Evolutionary conservation across 2,888 invertebrate genomes (phyloP), one percentile per base, ranked within the genome.

Genomic region (Brachyptera putata): DNA sequence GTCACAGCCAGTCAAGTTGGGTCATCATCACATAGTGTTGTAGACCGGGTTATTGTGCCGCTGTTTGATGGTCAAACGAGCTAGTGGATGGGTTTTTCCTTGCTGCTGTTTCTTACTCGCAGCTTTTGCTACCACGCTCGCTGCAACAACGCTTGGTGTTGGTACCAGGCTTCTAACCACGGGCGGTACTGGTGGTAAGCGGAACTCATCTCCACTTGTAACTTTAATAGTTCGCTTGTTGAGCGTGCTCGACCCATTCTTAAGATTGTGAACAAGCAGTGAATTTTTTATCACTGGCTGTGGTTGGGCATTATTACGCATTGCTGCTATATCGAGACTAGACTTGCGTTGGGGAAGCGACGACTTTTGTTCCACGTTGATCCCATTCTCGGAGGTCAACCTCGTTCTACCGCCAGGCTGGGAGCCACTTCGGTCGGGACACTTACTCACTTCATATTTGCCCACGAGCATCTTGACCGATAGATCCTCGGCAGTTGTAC

Each of bases 1-100:
- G 36, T 53, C 59, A 59, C 59, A 59, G 58, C 58, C 59, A 30
- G 43, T 39, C 49, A n/a, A n/a, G n/a, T n/a, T n/a, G n/a, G n/a
- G n/a, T n/a, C n/a, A n/a, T n/a, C n/a, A n/a, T 86, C 86, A 91
- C 91, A 91, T 91, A 73, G 91, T 91, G 80, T 91, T 91, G 79
- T 90, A 91, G 76, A 91, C 88, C 72, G 87, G 84, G 79, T 89
- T 87, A 77, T 87, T 88, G 78, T 86, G 82, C 78, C 84, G 81
- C 70, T 83, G 82, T 79, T 88, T 85, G 76, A 87, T 81, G 78
- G 86, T 87, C 76, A 95, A 83, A 83, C 88, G 87, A 70, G 92
- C 87, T 72, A 95, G 81, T 67, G 95, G 94, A 81, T 95, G 94
- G 71, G 89, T 92, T 77, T 91, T 91, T 69, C 94, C 94, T 75